Evolutionary conservation across 2,113 vertebrate species (phyloP), one percentile per base, ranked within the genome.

Genomic region (Arothron firmamentum): DNA sequence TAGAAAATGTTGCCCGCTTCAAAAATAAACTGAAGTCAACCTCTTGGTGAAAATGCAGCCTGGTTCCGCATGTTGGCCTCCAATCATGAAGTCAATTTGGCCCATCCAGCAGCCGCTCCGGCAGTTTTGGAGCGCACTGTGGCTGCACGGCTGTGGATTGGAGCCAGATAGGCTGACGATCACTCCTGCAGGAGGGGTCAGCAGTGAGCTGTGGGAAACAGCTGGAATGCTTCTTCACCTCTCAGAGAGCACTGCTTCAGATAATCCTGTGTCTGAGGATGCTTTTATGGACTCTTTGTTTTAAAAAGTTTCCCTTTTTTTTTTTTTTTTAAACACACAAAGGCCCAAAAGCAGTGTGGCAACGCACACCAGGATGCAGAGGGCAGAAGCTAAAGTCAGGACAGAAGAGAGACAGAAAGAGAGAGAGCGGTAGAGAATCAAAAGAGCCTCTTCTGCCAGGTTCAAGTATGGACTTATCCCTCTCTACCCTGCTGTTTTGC

Each of bases 401-500:
- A 89, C 74, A 72, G 70, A 87, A 68, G 70, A 87, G 70, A 85
- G 75, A 82, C 52, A 78, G 80, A 75, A 23, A 79, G 72, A 85
- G 43, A 86, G 85, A 74, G 61, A 78, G 56, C 31, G 54, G 57
- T 28, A 73, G 59, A 81, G 52, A 69, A 68, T 69, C 62, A 86
- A 76, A 79, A 63, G 62, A 72, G 75, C 78, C 82, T 81, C 72
- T 78, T 79, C 70, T 69, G 34, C 75, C 70, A 80, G 81, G 81
- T 67, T 56, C 28, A 69, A 78, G 68, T 63, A 79, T 96, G 94
- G 93, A 98, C 96, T 98, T 96, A 98, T 98, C 95, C 94, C 94
- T 93, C 82, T 75, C 93, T 96, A 94, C 94, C 93, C 94, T 82
- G 90, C 93, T 93, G 95, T 98, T 98, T 96, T 96, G 94, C 94